Percentiles rank a stretch among this genome's conserved stretches.
Conservation (phyloP, 2,797 vertebrate genomes). For the Urosaurus nigricauda region DNA sequence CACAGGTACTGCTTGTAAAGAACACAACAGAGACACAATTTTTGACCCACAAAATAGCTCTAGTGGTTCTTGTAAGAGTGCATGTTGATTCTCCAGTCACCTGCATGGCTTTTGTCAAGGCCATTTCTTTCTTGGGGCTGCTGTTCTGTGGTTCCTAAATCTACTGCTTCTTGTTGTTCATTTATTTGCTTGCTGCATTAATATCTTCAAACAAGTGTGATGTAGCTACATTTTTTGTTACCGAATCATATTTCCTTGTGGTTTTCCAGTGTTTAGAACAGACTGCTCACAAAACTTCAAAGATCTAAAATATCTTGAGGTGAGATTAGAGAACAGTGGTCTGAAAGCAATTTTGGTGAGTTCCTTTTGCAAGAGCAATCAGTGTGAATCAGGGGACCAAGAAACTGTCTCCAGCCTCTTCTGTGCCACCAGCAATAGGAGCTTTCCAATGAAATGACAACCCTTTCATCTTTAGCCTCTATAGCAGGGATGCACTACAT, state of each 20-base stretch:
- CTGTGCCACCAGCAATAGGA: background rate
- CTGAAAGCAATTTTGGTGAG: constrained; percentile 11
- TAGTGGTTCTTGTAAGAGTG: background rate
- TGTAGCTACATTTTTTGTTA: constrained; percentile 23
- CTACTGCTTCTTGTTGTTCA: background rate
- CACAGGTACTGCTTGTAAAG: background rate
- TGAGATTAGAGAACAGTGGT: background rate
- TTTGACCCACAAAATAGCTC: background rate
- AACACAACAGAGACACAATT: background rate
- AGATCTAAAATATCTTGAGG: background rate
- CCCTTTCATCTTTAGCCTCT: background rate
- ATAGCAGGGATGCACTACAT: background rate
- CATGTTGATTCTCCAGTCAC: background rate
- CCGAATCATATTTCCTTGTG: background rate
- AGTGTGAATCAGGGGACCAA: background rate
- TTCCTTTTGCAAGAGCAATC: background rate
- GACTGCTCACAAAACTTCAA: constrained; percentile 5
- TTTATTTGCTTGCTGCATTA: background rate
- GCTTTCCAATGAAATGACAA: background rate
- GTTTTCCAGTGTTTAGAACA: constrained; percentile 28
- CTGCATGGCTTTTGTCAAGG: background rate
- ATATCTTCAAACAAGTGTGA: background rate
- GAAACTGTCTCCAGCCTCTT: background rate
- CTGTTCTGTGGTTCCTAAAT: background rate
- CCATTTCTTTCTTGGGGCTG: background rate